A percentile compares a stretch with the other conserved stretches of the same genome.
These are phyloP conservation scores for Menidia beryllina DNA, from an alignment of 2,113 vertebrate species.

Conservation along the genomic window DNA sequence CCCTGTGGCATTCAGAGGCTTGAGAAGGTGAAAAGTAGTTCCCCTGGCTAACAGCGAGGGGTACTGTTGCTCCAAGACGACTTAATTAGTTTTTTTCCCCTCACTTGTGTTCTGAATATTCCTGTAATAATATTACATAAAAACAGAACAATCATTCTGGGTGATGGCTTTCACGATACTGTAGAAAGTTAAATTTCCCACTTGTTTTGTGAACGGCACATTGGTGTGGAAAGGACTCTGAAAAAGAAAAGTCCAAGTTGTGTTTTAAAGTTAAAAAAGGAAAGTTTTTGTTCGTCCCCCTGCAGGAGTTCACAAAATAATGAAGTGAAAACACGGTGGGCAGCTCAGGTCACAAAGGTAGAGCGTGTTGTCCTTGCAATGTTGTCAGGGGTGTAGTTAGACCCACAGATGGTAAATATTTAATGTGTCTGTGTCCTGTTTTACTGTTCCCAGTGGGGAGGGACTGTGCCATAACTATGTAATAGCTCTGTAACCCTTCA, in stretches of 20 bases:
- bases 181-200: conserved; percentile 5
- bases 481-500: conserved; percentile 21
- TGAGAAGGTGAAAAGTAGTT: conserved; percentile 51
- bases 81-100: conserved; percentile 13
- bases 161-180: background rate
- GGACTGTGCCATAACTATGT: conserved; percentile 21
- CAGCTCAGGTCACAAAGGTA: conserved; percentile 35
- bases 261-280: conserved; percentile 2
- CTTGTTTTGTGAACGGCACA: background rate
- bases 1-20: conserved; percentile 33
- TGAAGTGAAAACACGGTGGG: background rate
- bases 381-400: conserved; percentile 45
- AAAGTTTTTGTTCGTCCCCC: background rate
- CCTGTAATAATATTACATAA: background rate
- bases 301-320: background rate
- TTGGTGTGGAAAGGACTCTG: background rate
- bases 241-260: background rate
- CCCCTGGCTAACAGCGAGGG: conserved; percentile 57
- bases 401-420: conserved; percentile 59
- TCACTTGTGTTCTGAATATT: background rate
- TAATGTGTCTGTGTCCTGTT: conserved; percentile 46
- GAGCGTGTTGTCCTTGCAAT: conserved; percentile 41
- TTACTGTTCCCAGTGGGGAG: conserved; percentile 45
- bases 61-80: conserved; percentile 45
- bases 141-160: no score